Conservation (phyloP, 2,888 invertebrate genomes). For the Polylopha cassiicola region DNA sequence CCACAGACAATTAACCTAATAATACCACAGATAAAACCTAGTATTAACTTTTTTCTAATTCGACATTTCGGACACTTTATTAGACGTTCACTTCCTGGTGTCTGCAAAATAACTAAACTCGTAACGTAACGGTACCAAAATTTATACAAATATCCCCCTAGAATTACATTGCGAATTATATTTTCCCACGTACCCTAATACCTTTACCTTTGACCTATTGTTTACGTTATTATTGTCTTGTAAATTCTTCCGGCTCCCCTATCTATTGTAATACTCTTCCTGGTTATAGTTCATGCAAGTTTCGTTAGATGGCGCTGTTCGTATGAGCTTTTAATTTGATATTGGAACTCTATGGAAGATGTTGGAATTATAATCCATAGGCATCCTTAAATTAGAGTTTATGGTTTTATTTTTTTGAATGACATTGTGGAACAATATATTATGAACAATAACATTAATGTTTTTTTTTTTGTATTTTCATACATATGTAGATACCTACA, state of each 20-base stretch:
- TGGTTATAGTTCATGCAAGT: constrained; percentile 34
- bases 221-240: constrained; percentile 60
- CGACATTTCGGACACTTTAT: constrained; percentile 1
- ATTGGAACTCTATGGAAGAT: no score
- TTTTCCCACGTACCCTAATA: constrained; percentile 50
- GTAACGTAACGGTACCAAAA: constrained; percentile 42
- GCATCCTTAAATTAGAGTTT: no score
- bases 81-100: constrained; percentile 61
- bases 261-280: constrained; percentile 35
- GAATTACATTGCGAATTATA: constrained; percentile 35
- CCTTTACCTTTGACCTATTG: constrained; percentile 64
- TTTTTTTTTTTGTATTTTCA: no score
- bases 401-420: no score
- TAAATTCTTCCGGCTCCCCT: constrained; percentile 55
- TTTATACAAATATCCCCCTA: constrained; percentile 65
- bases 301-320: constrained; percentile 50
- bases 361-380: no score
- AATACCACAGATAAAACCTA: no score
- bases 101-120: constrained; percentile 57
- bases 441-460: no score
- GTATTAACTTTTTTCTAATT: no score
- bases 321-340: no score
- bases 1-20: no score
- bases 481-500: no score
- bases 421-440: no score